Evolutionary conservation across 2,888 invertebrate genomes (phyloP), one percentile per base, ranked within the genome.

Genomic region (Luffia ferchaultella): DNA sequence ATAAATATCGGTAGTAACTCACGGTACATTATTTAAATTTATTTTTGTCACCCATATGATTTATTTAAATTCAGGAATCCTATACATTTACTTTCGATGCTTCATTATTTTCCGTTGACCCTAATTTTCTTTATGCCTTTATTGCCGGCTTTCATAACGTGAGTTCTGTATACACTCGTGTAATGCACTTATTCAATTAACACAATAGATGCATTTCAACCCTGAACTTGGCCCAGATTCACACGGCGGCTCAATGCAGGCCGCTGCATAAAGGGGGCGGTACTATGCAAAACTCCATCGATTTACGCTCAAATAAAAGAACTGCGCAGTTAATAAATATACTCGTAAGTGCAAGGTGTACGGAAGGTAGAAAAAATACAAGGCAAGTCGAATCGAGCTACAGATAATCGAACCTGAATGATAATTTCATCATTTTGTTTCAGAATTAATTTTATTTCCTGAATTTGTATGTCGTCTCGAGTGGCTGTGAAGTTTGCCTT

Each of bases 201-300:
- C 58, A 67, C 66, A 69, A 65, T 68, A 57, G 60, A 55, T 69
- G 67, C 46, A 42, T 44, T 30, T 46, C 53, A 54, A 60, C 57
- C 70, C 70, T 80, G 80, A 82, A 78, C 82, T 80, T 82, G 78
- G 68, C 76, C 75, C 60, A 77, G 60, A 67, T 80, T 80, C 80
- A 71, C 82, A 82, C 80, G 78, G 57, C 64, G 51, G 30, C 55
- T 58, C 62, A 65, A 68, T 60, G 59, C 61, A 61, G 64, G 64
- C 63, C 30, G 30, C 30, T 30, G 30, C 30, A 30, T 30, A 30
- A 30, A 30, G 12, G 30, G 30, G 30, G 3, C 5, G 30, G 5
- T 42, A 16, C 20, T 42, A 16, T 52, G 63, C 67, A 69, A 70
- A 74, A 67, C 66, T 60, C 64, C 62, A 55, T 55, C 56, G 62